A percentile compares a stretch with the other conserved stretches of the same genome.
These are phyloP conservation scores for Halocynthia aurantium DNA, from an alignment of 23 tunicate genomes.

Conservation along the genomic window DNA sequence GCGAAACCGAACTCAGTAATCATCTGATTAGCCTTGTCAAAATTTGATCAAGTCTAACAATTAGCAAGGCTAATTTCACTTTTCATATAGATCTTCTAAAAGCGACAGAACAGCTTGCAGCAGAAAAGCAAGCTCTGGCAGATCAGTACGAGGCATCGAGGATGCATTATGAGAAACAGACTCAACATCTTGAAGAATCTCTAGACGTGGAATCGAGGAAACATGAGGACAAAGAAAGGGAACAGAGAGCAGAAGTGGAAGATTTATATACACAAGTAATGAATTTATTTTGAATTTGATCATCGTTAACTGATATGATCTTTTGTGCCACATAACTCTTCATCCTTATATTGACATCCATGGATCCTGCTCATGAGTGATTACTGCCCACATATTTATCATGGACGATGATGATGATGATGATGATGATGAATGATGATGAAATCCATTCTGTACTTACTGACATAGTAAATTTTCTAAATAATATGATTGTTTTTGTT, in stretches of 20 bases:
- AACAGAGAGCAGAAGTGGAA: constrained; percentile 40
- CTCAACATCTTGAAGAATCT: constrained; percentile 54
- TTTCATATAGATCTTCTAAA: constrained; percentile 54
- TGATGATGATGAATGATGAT: no score
- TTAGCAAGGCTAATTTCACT: neutral
- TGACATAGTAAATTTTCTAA: neutral
- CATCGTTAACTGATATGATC: no score
- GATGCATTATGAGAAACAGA: constrained; percentile 35
- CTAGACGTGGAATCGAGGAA: constrained; percentile 35
- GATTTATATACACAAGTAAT: constrained; percentile 63
- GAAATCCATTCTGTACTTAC: neutral
- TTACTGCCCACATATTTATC: no score
- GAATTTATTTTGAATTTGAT: no score
- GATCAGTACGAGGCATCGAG: constrained; percentile 59
- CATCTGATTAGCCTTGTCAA: neutral
- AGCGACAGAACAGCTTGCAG: constrained; percentile 49
- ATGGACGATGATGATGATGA: no score
- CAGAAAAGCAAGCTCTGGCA: constrained; percentile 51
- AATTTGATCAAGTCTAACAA: neutral
- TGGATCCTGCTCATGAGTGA: no score
- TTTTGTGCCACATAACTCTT: no score
- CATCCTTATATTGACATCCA: no score
- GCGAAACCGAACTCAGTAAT: constrained; percentile 73
- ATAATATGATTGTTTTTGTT: neutral
- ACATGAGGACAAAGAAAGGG: constrained; percentile 49